Evolutionary conservation across 2,888 invertebrate species (phyloP), one percentile per base, ranked within the genome.

Genomic region (Serrognathus titanus): DNA sequence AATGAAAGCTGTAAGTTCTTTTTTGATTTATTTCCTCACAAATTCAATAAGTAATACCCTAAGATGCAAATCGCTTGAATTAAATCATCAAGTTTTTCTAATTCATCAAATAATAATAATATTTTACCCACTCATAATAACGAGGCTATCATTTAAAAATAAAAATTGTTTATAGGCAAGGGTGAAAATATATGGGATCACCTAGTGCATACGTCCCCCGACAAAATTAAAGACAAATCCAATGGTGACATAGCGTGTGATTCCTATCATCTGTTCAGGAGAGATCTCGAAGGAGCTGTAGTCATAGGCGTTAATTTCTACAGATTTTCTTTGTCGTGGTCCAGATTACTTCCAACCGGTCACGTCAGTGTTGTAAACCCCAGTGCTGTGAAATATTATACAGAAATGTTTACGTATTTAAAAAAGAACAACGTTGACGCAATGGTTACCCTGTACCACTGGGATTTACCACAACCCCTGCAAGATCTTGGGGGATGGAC

Each of bases 401-500:
- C 80, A 48, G 75, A 80, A 39, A 69, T 89, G 16, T 79, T 89
- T 9, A 75, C 83, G 43, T 82, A 81, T 61, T 75, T 89, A 4
- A 58, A 77, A 0, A 75, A 68, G 1, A 75, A 81, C 51, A 78
- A 77, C 9, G 85, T 89, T 55, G 67, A 74, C 52, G 86, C 88
- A 0, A 66, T 83, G 48, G 80, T 84, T 9, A 85, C 85, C 0
- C 75, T 86, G 70, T 86, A 85, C 75, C 86, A 87, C 66, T 86
- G 84, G 84, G 86, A 87, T 68, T 76, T 86, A 56, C 86, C 86
- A 0, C 82, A 84, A 65, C 58, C 66, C 4, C 71, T 84, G 12
- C 81, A 84, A 76, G 81, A 83, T 46, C 70, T 84, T 3, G 86
- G 86, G 0, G 86, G 86, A 0, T 86, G 85, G 85, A 80, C 82